Evolutionary conservation across 2,113 vertebrate species (phyloP).

Genomic region (Lipophrys pholis): DNA sequence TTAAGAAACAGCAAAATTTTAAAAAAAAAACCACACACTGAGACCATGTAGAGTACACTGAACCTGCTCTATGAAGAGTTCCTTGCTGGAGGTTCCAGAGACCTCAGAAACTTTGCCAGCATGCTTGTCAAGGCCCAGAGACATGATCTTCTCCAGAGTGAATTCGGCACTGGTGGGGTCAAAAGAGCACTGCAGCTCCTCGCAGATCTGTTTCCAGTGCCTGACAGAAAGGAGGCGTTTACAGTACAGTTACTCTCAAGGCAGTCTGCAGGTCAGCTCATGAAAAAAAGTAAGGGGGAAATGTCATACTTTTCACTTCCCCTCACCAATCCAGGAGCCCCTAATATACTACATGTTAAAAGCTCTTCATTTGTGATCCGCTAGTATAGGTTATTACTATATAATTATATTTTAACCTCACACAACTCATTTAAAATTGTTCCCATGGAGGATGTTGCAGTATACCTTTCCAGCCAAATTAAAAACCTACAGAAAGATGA

Average conservation of each 20-base stretch:
- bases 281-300: background rate
- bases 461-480: too few species aligned
- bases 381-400: too few species aligned
- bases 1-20: background rate
- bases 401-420: too few species aligned
- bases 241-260: background rate
- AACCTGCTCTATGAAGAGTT: constrained; percentile 90
- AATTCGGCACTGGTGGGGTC: constrained; percentile 85
- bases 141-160: constrained; percentile 88
- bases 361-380: background rate
- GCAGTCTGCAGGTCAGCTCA: background rate
- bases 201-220: constrained; percentile 89
- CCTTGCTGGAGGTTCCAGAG: constrained; percentile 88
- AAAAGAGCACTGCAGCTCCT: constrained; percentile 82
- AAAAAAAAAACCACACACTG: background rate
- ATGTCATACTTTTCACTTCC: background rate
- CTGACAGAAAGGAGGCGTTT: constrained; percentile 66
- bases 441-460: too few species aligned
- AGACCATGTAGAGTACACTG: background rate
- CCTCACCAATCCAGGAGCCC: background rate
- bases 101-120: constrained; percentile 85
- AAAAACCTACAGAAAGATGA: too few species aligned
- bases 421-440: too few species aligned
- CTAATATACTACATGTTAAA: background rate
- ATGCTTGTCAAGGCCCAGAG: constrained; percentile 85